Evolutionary conservation across 2,113 vertebrate genomes (phyloP).

Genomic region (Macrotis lagotis): DNA sequence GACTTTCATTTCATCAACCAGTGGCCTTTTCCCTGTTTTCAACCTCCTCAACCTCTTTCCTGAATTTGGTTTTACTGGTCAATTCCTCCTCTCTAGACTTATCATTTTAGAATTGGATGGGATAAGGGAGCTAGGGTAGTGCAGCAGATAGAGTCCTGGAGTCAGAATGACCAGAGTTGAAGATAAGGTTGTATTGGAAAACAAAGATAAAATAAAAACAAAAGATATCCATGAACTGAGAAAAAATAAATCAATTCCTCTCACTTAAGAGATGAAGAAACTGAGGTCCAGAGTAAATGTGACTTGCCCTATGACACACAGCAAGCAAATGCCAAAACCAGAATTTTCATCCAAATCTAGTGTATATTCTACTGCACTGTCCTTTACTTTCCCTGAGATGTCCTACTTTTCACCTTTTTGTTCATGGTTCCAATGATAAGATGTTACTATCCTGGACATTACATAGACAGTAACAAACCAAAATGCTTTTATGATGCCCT

Average conservation of each 20-base stretch:
- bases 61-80: background rate
- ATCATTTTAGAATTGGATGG: background rate
- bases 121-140: too few relatives aligned
- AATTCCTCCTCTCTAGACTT: background rate
- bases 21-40: background rate
- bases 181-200: background rate
- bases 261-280: too few relatives aligned
- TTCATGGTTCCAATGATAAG: background rate
- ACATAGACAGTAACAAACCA: too few relatives aligned
- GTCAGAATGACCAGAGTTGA: too few relatives aligned
- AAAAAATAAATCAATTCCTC: background rate
- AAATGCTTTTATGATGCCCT: too few relatives aligned
- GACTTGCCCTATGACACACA: background rate
- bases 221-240: background rate
- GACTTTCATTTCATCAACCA: background rate
- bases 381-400: background rate
- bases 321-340: background rate
- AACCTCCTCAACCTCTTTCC: background rate
- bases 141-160: too few relatives aligned
- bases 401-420: background rate
- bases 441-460: background rate
- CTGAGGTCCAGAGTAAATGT: too few relatives aligned
- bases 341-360: background rate
- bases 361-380: background rate
- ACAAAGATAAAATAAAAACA: background rate